Evolutionary conservation across 1,140 invertebrate species (phyloP).

Genomic region (Subanguina moxae): DNA sequence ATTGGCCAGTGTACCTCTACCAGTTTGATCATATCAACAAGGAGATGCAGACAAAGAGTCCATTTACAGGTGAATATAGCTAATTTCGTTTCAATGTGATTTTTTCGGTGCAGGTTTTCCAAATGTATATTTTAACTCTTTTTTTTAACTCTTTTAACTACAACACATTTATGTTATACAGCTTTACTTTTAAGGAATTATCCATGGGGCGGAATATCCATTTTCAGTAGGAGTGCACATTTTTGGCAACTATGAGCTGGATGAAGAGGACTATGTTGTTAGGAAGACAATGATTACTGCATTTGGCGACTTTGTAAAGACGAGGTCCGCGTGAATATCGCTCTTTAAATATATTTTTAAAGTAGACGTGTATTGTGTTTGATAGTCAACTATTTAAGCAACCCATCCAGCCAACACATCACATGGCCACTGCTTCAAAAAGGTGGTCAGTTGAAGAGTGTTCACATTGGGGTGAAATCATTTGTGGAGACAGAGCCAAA

Average conservation of each 20-base stretch:
- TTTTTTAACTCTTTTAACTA: too few species aligned
- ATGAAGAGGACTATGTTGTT: slow-evolving; percentile 31
- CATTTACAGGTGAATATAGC: slow-evolving; percentile 31
- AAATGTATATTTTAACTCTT: too few species aligned
- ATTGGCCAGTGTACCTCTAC: slow-evolving; percentile 40
- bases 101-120: too few species aligned
- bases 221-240: slow-evolving; percentile 32
- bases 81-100: too few species aligned
- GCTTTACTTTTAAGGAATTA: slow-evolving; percentile 13
- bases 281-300: slow-evolving; percentile 6
- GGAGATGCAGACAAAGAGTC: slow-evolving; percentile 34
- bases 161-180: slow-evolving; percentile 25
- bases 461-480: neutral
- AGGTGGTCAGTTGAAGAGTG: neutral
- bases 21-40: slow-evolving; percentile 45
- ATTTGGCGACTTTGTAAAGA: slow-evolving; percentile 28
- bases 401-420: slow-evolving; percentile 13
- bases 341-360: neutral
- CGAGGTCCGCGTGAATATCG: slow-evolving; percentile 7
- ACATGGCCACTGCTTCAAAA: neutral
- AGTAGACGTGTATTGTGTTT: neutral
- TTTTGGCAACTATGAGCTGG: slow-evolving; percentile 40
- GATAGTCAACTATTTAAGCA: slow-evolving; percentile 7
- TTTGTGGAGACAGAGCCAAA: slow-evolving; percentile 3
- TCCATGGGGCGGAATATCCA: slow-evolving; percentile 38